These are phyloP conservation scores for Platorchestia sp. DNA, from an alignment of 1,140 invertebrate genomes.

Conservation along the genomic window DNA sequence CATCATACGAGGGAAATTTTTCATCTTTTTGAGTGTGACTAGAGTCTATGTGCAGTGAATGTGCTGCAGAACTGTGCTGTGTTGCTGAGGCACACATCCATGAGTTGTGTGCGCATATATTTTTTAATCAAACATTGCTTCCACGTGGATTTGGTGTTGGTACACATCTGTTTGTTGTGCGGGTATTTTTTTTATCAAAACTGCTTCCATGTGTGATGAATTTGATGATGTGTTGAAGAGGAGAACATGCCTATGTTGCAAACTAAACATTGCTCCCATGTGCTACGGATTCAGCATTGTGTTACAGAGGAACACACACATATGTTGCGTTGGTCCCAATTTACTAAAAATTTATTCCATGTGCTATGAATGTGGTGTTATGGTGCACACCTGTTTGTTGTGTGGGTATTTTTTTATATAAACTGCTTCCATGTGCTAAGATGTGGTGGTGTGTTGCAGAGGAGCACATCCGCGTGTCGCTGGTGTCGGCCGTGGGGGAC, in stretches of 20 bases:
- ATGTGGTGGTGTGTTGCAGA: slow-evolving; percentile 87
- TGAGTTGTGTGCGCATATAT: slow-evolving; percentile 86
- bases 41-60: neutral
- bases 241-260: slow-evolving; percentile 94
- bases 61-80: slow-evolving; percentile 75
- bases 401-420: neutral
- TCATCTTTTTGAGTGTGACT: no score
- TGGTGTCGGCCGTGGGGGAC: slow-evolving; percentile 95
- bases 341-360: no score
- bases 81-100: slow-evolving; percentile 96
- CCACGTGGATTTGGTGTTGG: neutral
- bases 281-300: no score
- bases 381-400: neutral
- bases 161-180: neutral
- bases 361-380: neutral
- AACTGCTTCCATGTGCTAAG: slow-evolving; percentile 54
- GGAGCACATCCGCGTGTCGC: slow-evolving; percentile 93
- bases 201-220: slow-evolving; percentile 55
- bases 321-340: neutral
- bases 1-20: no score
- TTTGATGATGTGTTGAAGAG: slow-evolving; percentile 87
- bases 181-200: neutral
- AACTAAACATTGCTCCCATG: no score
- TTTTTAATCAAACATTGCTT: no score
- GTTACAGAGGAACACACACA: no score